phyloP scores from a whole-genome alignment of 2,888 invertebrate genomes.

The Cabera pusaria region DNA sequence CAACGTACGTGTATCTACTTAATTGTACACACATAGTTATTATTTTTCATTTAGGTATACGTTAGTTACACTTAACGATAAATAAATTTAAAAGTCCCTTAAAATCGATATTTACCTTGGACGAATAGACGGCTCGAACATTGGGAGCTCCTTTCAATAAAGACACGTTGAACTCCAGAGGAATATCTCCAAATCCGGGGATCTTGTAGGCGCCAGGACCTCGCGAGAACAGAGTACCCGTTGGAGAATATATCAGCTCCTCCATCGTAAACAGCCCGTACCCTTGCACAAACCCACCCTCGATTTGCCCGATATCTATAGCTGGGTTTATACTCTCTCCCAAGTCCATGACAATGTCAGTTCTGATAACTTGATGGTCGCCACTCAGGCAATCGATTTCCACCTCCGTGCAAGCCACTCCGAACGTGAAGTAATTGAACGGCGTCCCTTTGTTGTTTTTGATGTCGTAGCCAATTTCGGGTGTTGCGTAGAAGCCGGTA shows the following conservation, averaged over 20 bases:
- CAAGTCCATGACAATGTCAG: constrained; percentile 98
- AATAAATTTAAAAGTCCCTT: too few relatives aligned
- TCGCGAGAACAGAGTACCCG: constrained; percentile 90
- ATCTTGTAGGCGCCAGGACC: constrained; percentile 98
- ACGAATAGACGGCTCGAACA: constrained; percentile 96
- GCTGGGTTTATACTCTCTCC: constrained; percentile 98
- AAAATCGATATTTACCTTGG: constrained; percentile 91
- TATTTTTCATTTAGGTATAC: too few relatives aligned
- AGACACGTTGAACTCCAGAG: constrained; percentile 95
- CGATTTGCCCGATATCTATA: constrained; percentile 98
- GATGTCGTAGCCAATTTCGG: constrained; percentile 88
- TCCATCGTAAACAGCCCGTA: constrained; percentile 96
- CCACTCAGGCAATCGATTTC: constrained; percentile 97
- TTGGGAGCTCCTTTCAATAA: constrained; percentile 95
- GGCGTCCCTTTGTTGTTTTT: constrained; percentile 87
- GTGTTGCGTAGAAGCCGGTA: constrained; percentile 91
- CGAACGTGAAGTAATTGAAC: constrained; percentile 94
- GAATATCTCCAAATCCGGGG: constrained; percentile 96
- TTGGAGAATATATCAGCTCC: constrained; percentile 93
- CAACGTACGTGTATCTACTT: too few relatives aligned
- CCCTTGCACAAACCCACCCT: constrained; percentile 97
- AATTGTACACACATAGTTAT: too few relatives aligned
- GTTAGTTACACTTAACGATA: too few relatives aligned
- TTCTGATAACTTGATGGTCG: constrained; percentile 93
- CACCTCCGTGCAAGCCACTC: constrained; percentile 93